A percentile compares a stretch with the other conserved stretches of the same genome.
These are phyloP conservation scores for Batillaria attramentaria DNA, from an alignment of 1,140 invertebrate genomes.

Conservation along the genomic window DNA sequence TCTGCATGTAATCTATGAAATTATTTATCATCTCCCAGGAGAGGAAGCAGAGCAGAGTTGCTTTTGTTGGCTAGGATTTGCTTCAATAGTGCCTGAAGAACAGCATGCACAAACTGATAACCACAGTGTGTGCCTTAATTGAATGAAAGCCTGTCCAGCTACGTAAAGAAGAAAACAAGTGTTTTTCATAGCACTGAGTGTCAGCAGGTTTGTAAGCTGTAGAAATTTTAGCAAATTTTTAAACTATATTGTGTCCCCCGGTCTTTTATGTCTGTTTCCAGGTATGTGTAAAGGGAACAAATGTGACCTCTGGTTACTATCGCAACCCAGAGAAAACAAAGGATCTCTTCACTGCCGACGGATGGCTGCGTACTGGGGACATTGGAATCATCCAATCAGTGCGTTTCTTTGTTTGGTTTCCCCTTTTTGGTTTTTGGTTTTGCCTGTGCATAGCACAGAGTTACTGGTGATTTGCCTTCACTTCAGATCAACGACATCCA, in stretches of 20 bases:
- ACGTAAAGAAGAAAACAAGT: too few species aligned
- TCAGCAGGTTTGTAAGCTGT: neutral
- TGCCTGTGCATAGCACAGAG: neutral
- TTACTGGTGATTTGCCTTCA: neutral
- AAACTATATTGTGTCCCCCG: neutral
- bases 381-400: constrained; percentile 56
- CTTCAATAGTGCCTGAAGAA: neutral
- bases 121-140: too few species aligned
- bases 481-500: neutral
- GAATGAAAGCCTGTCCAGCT: too few species aligned
- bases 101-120: too few species aligned
- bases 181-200: neutral
- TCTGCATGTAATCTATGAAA: neutral
- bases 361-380: constrained; percentile 73
- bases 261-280: constrained; percentile 36
- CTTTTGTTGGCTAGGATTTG: neutral
- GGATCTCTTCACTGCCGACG: constrained; percentile 72
- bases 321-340: constrained; percentile 71
- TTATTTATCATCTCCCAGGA: neutral
- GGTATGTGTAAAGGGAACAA: constrained; percentile 90
- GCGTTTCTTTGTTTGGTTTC: neutral
- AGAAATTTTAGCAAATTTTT: neutral
- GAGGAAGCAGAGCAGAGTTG: neutral
- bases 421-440: neutral
- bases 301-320: constrained; percentile 82